Base-by-base conservation (phyloP, 2,888 invertebrate species). In the Pardosa pseudoannulata region DNA sequence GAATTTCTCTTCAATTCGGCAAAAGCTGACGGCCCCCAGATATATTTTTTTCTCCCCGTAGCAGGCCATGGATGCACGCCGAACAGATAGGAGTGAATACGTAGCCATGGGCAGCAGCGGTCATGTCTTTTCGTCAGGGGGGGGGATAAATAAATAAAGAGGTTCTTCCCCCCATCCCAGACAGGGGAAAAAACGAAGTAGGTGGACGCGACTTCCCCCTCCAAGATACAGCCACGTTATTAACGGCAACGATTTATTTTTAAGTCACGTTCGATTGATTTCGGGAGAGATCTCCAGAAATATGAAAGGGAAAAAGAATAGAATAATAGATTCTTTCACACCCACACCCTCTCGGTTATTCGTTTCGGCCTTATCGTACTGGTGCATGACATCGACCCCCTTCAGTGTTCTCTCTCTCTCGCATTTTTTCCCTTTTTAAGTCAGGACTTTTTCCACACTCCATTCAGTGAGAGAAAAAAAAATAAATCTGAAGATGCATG, bases 251-350 rank as follows among this genome's bases (percentile, higher is more conserved):
- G 78, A 83, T 83, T 83, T 83, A 83, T 83, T 83, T 83, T 83
- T 83, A 83, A 83, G 83, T 83, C 83, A 83, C 83, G 83, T 83
- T 23, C 83, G 83, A 83, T 83, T 83, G 83, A 83, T 83, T 83
- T 72, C 72, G 65, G 64, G 72, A 72, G 50, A 78, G 72, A 78
- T 75, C 75, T 75, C 41, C 70, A 83, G 71, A 76, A 76, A 83
- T 82, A 70, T 71, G 50, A 32, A 41, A 76, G 50, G 65, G 62
- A 50, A 46, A 73, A 39, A 31, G 31, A 71, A 39, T 23, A 70
- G 64, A 75, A 75, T 82, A 76, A 83, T 76, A 83, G 83, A 72
- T 71, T 71, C 36, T 36, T 65, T 46, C 19, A 19, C 76, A 29
- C 72, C 1, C 19, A 64, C 46, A 36, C 79, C 39, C 36, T 32